A percentile compares a stretch with the other conserved stretches of the same genome.
Conservation (phyloP, 92 coral and sea anemone genomes). For the Heteractis magnifica region DNA sequence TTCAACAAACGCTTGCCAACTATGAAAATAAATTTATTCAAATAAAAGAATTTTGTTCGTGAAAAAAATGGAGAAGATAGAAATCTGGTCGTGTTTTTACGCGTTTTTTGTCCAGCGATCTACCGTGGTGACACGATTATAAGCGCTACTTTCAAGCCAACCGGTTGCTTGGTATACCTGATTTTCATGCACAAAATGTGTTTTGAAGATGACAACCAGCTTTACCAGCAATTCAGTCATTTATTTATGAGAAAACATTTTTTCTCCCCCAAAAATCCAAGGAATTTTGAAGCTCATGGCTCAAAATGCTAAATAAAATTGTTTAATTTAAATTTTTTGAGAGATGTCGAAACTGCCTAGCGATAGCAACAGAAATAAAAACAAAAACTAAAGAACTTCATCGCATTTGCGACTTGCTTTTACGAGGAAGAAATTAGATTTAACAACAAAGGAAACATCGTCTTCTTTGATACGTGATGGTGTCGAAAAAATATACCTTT, state of each 20-base stretch:
- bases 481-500: background rate
- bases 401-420: background rate
- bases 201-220: constrained; percentile 11
- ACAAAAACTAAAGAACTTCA: background rate
- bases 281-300: background rate
- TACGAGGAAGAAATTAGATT: background rate
- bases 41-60: background rate
- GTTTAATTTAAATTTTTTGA: background rate
- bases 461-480: background rate
- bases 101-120: background rate
- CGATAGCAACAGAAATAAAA: constrained; percentile 7
- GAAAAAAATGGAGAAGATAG: background rate
- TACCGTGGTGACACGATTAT: background rate
- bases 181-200: constrained; percentile 21
- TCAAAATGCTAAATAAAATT: background rate
- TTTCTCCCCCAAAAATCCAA: background rate
- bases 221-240: constrained; percentile 5
- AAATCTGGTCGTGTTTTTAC: background rate
- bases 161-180: background rate
- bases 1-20: background rate
- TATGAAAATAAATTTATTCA: background rate
- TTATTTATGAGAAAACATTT: constrained; percentile 32
- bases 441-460: background rate
- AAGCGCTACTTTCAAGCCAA: background rate
- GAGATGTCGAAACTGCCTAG: constrained; percentile 7